Conservation (phyloP, 35 echinoderm and acorn worm species). For the Apostichopus parvimensis region DNA sequence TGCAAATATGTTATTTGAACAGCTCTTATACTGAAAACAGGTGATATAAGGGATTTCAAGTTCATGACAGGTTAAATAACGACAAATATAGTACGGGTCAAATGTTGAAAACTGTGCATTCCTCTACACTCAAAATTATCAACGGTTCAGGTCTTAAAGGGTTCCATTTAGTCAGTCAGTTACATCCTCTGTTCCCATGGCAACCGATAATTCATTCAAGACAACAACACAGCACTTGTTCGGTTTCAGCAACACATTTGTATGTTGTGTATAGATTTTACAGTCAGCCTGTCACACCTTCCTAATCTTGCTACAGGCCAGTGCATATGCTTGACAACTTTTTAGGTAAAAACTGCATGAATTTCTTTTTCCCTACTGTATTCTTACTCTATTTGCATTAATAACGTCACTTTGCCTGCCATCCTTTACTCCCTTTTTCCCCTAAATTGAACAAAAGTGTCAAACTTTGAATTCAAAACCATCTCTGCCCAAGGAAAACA, state of each 20-base stretch:
- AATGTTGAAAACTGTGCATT: neutral
- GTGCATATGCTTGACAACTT: slow-evolving; percentile 1
- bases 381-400: neutral
- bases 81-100: too few species aligned
- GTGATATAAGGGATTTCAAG: neutral
- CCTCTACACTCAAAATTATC: neutral
- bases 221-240: neutral
- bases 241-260: too few species aligned
- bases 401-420: neutral
- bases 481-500: slow-evolving; percentile 25
- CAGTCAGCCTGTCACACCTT: neutral
- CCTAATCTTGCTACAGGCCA: slow-evolving; percentile 4
- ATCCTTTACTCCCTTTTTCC: neutral
- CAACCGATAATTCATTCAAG: neutral
- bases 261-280: neutral
- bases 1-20: neutral
- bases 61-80: neutral
- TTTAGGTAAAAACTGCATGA: neutral
- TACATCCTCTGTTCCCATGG: neutral
- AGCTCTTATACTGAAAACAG: neutral
- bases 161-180: neutral
- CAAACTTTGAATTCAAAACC: slow-evolving; percentile 9
- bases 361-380: neutral
- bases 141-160: too few species aligned
- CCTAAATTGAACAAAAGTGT: slow-evolving; percentile 13